Evolutionary conservation across 2,113 vertebrate species (phyloP).

Genomic region (Myotis yumanensis): DNA sequence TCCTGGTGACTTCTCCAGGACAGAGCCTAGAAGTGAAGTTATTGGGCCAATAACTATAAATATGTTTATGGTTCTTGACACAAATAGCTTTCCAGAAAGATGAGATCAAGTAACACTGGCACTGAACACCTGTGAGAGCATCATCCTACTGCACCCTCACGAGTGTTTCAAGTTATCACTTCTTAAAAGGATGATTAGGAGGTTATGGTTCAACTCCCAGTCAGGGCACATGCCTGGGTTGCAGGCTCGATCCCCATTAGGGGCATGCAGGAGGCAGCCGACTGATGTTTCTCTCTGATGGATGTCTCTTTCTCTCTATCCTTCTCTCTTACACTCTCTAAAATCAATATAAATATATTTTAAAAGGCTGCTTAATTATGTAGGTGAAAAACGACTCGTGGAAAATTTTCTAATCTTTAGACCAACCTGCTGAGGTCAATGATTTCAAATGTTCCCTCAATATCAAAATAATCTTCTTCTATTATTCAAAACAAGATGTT

Average conservation of each 20-base stretch:
- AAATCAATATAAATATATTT: not conserved
- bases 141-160: not conserved
- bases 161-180: not conserved
- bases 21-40: not conserved
- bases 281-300: not conserved
- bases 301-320: not conserved
- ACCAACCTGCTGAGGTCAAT: not conserved
- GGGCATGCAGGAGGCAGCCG: too few relatives aligned
- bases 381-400: not conserved
- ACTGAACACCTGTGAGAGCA: not conserved
- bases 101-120: not conserved
- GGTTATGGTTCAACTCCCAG: not conserved
- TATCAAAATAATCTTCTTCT: slow-evolving; percentile 52
- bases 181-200: not conserved
- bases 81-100: slow-evolving; percentile 26
- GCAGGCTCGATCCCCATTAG: not conserved
- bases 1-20: not conserved
- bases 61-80: slow-evolving; percentile 4
- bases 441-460: not conserved
- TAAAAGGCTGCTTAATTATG: slow-evolving; percentile 6
- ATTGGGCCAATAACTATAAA: not conserved
- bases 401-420: not conserved
- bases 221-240: not conserved
- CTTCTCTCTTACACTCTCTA: not conserved
- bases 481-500: slow-evolving; percentile 34